Percentiles rank a stretch among this genome's conserved stretches.
Conservation (phyloP, 2,113 vertebrate species). For the Ciconia maguari region DNA sequence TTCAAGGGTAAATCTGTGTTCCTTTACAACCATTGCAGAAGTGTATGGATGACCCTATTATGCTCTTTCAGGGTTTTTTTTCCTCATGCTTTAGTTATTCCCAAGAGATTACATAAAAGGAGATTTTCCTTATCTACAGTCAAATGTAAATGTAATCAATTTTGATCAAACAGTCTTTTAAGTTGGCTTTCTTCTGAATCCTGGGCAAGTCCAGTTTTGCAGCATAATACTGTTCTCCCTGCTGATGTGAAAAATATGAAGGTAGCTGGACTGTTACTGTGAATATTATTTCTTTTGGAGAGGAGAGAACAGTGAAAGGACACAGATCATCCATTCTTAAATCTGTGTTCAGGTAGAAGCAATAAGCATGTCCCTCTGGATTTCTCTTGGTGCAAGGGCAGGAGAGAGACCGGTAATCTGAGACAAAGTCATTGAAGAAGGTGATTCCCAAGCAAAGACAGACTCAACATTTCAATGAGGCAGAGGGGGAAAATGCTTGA, state of each 20-base stretch:
- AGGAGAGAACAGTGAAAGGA: not conserved
- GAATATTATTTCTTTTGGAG: not conserved
- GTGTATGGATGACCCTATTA: not conserved
- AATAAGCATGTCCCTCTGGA: not conserved
- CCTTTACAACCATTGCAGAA: not conserved
- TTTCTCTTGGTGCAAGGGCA: not conserved
- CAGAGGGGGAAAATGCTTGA: not conserved
- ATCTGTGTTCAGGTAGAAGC: not conserved
- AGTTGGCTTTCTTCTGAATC: not conserved
- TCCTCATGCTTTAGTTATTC: not conserved
- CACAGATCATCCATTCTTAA: not conserved
- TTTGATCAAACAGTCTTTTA: conserved; percentile 11
- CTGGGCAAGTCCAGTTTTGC: not conserved
- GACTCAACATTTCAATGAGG: not conserved
- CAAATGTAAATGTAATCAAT: conserved; percentile 29
- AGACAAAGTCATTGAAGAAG: not conserved
- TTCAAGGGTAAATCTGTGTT: not conserved
- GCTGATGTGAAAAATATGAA: not conserved
- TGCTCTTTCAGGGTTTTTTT: not conserved
- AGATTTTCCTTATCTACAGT: not conserved
- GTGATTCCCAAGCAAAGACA: not conserved
- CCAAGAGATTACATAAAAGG: not conserved
- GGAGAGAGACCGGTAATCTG: not conserved
- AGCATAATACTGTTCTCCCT: not conserved
- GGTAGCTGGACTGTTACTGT: not conserved